Evolutionary conservation across 64 coral and sea anemone species (phyloP), one percentile per base, ranked within the genome.

Genomic region (Stichodactyla helianthus): DNA sequence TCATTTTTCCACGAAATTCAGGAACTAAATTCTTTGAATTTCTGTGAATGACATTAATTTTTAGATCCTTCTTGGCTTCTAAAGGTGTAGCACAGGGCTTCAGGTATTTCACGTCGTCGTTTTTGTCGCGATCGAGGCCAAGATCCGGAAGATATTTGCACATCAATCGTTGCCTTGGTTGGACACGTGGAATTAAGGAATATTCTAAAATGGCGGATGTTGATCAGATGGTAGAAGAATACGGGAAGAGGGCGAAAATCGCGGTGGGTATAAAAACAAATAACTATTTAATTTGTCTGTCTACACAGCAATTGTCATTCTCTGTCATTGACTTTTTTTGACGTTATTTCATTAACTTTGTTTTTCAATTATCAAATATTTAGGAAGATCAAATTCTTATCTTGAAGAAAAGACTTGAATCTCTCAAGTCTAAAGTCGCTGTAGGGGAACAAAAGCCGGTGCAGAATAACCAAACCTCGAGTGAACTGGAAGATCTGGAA

Each of bases 331-430:
- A 51, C 28, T 10, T 82, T 86, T 14, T 65, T 16, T 59, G 6
- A 13, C 10, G 8, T 6, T 58, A 15, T 58, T 59, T 51, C 14
- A 28, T 64, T 16, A 18, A 18, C 15, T 64, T 64, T 64, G n/a
- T 74, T 20, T 65, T 20, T 22, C 22, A n/a, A 5, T 65, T n/a
- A 13, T 26, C 35, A 74, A 74, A 26, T 68, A 26, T 84, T 23
- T 31, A 98, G 96, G 96, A 98, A 71, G 93, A 98, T 79, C 89
- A 98, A 88, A 86, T 98, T 53, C 50, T 89, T 17, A 86, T 77
- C 35, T 63, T 98, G 26, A 98, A 98, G 79, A 98, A 88, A 88
- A 98, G 89, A 90, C 92, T 98, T 62, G 88, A 84, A 86, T 88
- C 74, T 10, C 59, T 98, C 70, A 94, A 93, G 65, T 59, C 85